Evolutionary conservation across 2,888 invertebrate species (phyloP).

Genomic region (Dasysyrphus tricinctus): DNA sequence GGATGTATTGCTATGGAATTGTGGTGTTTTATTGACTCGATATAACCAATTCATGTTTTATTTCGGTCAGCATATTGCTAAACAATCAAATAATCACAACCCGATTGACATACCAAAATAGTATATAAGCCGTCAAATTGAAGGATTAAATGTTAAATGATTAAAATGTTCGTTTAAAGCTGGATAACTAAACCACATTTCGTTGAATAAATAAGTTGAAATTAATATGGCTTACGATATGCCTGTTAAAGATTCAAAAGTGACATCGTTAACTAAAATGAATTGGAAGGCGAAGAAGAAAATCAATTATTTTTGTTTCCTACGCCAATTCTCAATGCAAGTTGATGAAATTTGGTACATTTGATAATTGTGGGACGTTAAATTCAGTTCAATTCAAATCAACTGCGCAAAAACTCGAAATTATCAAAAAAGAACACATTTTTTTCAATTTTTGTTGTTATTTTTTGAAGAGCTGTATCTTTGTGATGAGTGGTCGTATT

Average conservation of each 20-base stretch:
- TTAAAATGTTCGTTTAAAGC: slow-evolving; percentile 1
- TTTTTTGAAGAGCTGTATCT: too few species aligned
- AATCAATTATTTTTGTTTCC: background rate
- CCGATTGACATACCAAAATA: background rate
- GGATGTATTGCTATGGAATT: background rate
- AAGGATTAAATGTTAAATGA: slow-evolving; percentile 22
- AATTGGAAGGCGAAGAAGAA: background rate
- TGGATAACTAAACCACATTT: background rate
- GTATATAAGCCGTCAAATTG: background rate
- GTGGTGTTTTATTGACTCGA: background rate
- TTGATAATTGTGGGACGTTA: too few species aligned
- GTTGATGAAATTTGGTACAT: too few species aligned
- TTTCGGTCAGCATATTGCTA: background rate
- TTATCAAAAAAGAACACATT: too few species aligned
- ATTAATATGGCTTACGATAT: slow-evolving; percentile 5
- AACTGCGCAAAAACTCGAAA: too few species aligned
- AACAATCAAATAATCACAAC: background rate
- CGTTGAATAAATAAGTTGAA: background rate
- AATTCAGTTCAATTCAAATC: too few species aligned
- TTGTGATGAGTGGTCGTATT: too few species aligned
- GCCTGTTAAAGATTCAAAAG: background rate
- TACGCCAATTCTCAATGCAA: too few species aligned
- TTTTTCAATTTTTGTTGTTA: too few species aligned
- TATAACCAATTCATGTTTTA: background rate
- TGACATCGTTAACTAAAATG: background rate